Evolutionary conservation across 2,797 vertebrate species (phyloP).

Genomic region (Pseudomugil tenellus): DNA sequence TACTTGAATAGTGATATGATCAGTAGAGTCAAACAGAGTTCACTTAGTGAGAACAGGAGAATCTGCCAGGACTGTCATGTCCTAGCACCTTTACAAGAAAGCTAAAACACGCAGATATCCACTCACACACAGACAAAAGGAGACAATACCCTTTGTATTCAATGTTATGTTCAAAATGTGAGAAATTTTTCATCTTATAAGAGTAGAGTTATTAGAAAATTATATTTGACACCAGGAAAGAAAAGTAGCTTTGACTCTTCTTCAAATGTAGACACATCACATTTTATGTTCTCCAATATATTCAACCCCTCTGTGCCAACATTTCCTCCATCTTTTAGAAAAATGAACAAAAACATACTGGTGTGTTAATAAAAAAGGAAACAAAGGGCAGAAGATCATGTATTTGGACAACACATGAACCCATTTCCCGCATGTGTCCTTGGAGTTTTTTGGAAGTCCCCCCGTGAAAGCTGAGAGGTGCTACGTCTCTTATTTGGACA

Average conservation of each 20-base stretch:
- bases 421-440: slow-evolving; percentile 52
- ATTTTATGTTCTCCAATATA: slow-evolving; percentile 12
- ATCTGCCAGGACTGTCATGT: slow-evolving; percentile 89
- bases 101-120: slow-evolving; percentile 26
- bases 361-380: slow-evolving; percentile 28
- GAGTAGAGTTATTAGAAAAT: slow-evolving; percentile 18
- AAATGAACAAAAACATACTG: neutral
- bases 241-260: slow-evolving; percentile 5
- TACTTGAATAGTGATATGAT: slow-evolving; percentile 79
- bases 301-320: slow-evolving; percentile 16
- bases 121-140: slow-evolving; percentile 2
- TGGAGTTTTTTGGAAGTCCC: slow-evolving; percentile 69
- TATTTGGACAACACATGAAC: slow-evolving; percentile 56
- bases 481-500: slow-evolving; percentile 51
- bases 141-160: slow-evolving; percentile 64
- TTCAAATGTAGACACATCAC: slow-evolving; percentile 23
- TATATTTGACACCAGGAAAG: slow-evolving; percentile 23
- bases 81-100: slow-evolving; percentile 86
- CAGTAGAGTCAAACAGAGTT: slow-evolving; percentile 91
- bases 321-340: slow-evolving; percentile 21
- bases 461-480: slow-evolving; percentile 72
- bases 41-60: slow-evolving; percentile 84
- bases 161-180: slow-evolving; percentile 9
- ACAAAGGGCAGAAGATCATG: slow-evolving; percentile 31
- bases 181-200: slow-evolving; percentile 19